Evolutionary conservation across 2,797 vertebrate genomes (phyloP).

Genomic region (Cynopterus sphinx): DNA sequence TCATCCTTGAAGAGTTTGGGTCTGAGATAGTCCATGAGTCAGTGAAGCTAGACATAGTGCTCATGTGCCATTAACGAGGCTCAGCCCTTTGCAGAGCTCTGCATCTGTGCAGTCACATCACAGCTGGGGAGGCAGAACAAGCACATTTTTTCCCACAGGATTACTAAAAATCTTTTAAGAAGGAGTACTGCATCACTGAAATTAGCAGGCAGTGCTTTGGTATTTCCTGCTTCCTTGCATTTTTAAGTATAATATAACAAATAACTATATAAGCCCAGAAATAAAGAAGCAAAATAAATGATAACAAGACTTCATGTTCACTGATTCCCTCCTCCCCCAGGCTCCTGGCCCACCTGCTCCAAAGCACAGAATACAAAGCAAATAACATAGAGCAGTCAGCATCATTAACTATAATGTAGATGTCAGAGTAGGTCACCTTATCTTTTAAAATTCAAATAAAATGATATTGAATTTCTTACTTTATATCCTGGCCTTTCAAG

Average conservation of each 20-base stretch:
- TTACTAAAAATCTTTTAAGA: conserved; percentile 10
- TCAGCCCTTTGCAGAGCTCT: conserved; percentile 11
- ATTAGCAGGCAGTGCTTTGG: conserved; percentile 34
- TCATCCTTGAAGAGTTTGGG: conserved; percentile 26
- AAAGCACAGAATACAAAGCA: not conserved
- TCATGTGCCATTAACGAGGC: not conserved
- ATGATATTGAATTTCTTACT: not conserved
- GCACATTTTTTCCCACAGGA: conserved; percentile 4
- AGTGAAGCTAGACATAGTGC: not conserved
- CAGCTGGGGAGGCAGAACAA: conserved; percentile 41
- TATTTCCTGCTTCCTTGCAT: not conserved
- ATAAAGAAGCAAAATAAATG: not conserved
- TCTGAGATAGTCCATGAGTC: not conserved
- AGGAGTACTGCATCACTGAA: not conserved
- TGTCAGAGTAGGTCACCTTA: not conserved
- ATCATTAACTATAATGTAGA: not conserved
- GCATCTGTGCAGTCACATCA: conserved; percentile 38
- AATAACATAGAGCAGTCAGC: not conserved
- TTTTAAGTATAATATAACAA: not conserved
- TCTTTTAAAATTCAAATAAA: not conserved
- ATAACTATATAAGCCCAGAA: not conserved
- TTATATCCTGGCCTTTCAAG: not conserved
- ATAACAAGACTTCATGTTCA: not conserved
- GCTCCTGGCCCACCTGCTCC: not conserved
- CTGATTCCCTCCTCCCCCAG: not conserved